Evolutionary conservation across 2,797 vertebrate species (phyloP).

Genomic region (Lepilemur septentrionalis): DNA sequence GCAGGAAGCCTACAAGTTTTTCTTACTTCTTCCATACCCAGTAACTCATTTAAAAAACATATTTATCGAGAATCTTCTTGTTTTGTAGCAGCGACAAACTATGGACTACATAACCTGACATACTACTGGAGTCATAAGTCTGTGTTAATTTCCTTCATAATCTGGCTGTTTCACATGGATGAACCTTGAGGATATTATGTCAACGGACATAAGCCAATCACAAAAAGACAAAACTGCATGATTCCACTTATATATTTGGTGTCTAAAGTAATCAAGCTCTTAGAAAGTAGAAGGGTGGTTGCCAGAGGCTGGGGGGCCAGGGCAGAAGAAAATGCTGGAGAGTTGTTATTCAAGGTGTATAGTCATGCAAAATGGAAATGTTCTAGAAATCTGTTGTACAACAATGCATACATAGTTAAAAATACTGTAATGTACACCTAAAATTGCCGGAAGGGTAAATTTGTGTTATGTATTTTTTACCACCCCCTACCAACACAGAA

Average conservation of each 20-base stretch:
- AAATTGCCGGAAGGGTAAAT: background rate
- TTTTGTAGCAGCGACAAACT: background rate
- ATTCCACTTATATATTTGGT: background rate
- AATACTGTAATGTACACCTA: background rate
- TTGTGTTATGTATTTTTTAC: background rate
- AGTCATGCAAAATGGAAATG: background rate
- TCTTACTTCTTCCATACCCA: background rate
- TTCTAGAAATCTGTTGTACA: background rate
- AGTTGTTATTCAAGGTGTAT: background rate
- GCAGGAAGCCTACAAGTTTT: background rate
- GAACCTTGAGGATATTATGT: background rate
- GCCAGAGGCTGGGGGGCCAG: background rate
- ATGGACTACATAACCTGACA: background rate
- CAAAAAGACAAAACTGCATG: background rate
- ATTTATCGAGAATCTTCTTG: constrained; percentile 5
- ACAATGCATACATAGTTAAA: background rate
- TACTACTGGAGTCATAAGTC: background rate
- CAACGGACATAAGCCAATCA: background rate
- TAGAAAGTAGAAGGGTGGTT: background rate
- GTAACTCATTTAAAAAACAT: background rate
- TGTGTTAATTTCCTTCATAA: background rate
- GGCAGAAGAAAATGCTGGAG: background rate
- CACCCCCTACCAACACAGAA: background rate
- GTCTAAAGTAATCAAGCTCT: background rate
- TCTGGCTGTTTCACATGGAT: background rate